phyloP scores from a whole-genome alignment of 1,140 invertebrate species.

The Nasonia giraulti region DNA sequence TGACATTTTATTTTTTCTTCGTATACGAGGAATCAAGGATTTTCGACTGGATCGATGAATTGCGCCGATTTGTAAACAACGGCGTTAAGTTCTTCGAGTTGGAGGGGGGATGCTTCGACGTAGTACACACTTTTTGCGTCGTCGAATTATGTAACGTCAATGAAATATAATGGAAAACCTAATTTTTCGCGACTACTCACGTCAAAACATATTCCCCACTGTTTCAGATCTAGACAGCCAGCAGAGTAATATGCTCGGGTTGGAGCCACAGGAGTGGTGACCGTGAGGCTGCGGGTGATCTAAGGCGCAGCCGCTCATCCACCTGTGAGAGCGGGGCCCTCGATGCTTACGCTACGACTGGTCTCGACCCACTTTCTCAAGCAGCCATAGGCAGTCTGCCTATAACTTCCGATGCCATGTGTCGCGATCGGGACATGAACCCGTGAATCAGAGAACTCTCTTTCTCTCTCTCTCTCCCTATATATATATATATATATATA shows the following conservation, averaged over 20 bases:
- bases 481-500: slow-evolving; percentile 19
- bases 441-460: slow-evolving; percentile 62
- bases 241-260: slow-evolving; percentile 61
- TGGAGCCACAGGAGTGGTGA: slow-evolving; percentile 62
- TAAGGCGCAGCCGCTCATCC: slow-evolving; percentile 55
- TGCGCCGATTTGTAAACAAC: too few relatives aligned
- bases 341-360: slow-evolving; percentile 90
- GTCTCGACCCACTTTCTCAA: slow-evolving; percentile 91
- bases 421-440: slow-evolving; percentile 85
- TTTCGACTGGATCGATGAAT: too few relatives aligned
- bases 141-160: too few relatives aligned
- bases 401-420: slow-evolving; percentile 73
- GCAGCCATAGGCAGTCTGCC: slow-evolving; percentile 81
- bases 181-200: too few relatives aligned
- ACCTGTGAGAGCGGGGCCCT: slow-evolving; percentile 58
- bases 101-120: too few relatives aligned
- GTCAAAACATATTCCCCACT: neutral
- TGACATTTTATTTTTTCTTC: too few relatives aligned
- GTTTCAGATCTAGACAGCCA: slow-evolving; percentile 25
- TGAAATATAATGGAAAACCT: too few relatives aligned
- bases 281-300: slow-evolving; percentile 57
- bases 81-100: too few relatives aligned
- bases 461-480: neutral
- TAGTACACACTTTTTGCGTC: too few relatives aligned
- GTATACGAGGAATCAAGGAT: too few relatives aligned